Evolutionary conservation across 1,140 invertebrate species (phyloP), one percentile per base, ranked within the genome.

Genomic region (Leptoteleia sp.): DNA sequence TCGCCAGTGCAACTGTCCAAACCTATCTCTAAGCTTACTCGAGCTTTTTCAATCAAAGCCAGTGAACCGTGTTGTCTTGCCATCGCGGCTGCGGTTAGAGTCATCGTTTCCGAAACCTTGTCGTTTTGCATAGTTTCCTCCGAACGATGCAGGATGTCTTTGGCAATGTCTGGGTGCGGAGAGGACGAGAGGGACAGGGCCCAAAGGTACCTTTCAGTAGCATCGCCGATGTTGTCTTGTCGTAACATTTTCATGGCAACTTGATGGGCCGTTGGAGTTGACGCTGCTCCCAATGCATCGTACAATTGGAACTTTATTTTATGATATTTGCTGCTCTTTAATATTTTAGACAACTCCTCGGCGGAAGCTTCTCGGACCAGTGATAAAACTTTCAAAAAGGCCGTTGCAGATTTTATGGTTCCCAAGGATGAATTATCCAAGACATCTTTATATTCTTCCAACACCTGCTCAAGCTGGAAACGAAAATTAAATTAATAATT

Each of bases 161-260:
- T 88, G 11, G 94, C 86, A 7, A 95, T 90, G 17, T 91, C 88
- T 4, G 90, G 82, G 33, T 87, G 19, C 0, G 87, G 88, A 3
- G 76, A 67, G 3, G 85, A 82, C 0, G 92, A 92, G 2, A 94
- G 84, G 0, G 94, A 94, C 8, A 95, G 79, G 0, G 92, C 91
- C 91, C 95, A 93, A 0, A 96, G 86, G 84, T 95, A 96, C 61
- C 94, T 89, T 80, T 96, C 95, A 3, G 91, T 91, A 9, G 92
- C 84, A 55, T 94, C 92, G 1, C 92, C 91, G 1, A 87, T 87
- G 2, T 90, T 86, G 55, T 93, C 91, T 31, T 93, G 91, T 48
- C 92, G 91, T 0, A 95, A 87, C 27, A 91, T 83, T 42, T 92
- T 92, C 87, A 93, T 92, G 8, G 92, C 93, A 29, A 93, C 93